Evolutionary conservation across 1,140 invertebrate genomes (phyloP).

Genomic region (Pachyrhynchus sulphureomaculatus): DNA sequence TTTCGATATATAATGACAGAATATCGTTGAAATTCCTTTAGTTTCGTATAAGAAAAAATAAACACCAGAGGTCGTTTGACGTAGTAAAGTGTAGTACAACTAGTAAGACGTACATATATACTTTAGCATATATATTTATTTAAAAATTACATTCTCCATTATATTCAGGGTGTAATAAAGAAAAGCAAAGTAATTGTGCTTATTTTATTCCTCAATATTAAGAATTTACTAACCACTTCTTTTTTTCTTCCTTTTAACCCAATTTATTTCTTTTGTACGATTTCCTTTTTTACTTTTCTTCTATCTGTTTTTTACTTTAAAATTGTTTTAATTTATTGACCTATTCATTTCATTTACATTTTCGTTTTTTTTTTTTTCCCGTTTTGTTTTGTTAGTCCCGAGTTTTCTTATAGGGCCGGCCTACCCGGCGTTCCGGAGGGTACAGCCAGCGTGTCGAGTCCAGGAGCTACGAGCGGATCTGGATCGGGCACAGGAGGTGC

Average conservation of each 20-base stretch:
- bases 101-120: too few relatives aligned
- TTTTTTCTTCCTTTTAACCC: slow-evolving; percentile 1
- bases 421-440: slow-evolving; percentile 59
- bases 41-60: too few relatives aligned
- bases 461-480: slow-evolving; percentile 55
- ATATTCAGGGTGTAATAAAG: too few relatives aligned
- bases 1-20: too few relatives aligned
- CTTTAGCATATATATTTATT: too few relatives aligned
- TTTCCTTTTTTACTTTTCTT: not conserved
- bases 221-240: not conserved
- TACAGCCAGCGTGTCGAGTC: slow-evolving; percentile 48
- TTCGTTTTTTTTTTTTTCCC: slow-evolving; percentile 37
- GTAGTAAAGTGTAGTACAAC: too few relatives aligned
- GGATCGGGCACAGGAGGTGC: slow-evolving; percentile 68
- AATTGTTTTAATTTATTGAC: not conserved
- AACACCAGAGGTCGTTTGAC: too few relatives aligned
- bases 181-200: too few relatives aligned
- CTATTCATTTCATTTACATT: slow-evolving; percentile 1
- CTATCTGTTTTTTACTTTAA: not conserved
- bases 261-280: not conserved
- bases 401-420: slow-evolving; percentile 85
- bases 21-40: too few relatives aligned
- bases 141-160: too few relatives aligned
- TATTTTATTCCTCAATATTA: too few relatives aligned
- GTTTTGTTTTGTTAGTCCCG: slow-evolving; percentile 64